Percentiles rank a stretch among this genome's conserved stretches.
Conservation (phyloP, 2,113 vertebrate species). For the Drymodes brunneopygia region DNA sequence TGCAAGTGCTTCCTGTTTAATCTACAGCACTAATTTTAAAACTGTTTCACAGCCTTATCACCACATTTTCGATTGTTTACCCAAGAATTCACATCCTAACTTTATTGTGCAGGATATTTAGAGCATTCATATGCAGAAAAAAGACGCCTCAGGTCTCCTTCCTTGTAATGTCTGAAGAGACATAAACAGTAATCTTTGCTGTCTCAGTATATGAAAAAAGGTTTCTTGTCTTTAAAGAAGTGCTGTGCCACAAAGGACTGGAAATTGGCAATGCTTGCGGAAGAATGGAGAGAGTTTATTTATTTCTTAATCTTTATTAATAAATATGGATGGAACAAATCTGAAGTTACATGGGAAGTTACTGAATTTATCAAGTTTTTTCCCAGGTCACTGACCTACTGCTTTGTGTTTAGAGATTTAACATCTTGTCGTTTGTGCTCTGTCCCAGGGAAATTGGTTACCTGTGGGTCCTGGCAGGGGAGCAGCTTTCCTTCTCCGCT, state of each 20-base stretch:
- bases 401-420: constrained; percentile 19
- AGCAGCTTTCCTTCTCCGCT: constrained; percentile 94
- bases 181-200: neutral
- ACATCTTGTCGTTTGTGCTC: neutral
- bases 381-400: neutral
- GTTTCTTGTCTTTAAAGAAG: neutral
- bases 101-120: neutral
- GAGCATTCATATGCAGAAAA: neutral
- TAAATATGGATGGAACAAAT: neutral
- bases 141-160: neutral
- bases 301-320: neutral
- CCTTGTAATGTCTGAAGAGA: neutral
- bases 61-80: neutral
- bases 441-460: constrained; percentile 68
- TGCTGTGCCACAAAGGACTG: neutral
- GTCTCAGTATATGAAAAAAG: neutral
- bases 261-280: neutral
- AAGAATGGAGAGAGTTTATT: neutral
- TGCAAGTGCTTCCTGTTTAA: neutral
- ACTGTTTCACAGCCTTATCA: neutral
- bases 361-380: constrained; percentile 24
- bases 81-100: neutral
- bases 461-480: constrained; percentile 88
- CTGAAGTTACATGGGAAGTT: neutral
- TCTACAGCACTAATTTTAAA: neutral